A percentile compares a stretch with the other conserved stretches of the same genome.
phyloP scores from a whole-genome alignment of 2,113 vertebrate genomes.

The Athene cunicularia region DNA sequence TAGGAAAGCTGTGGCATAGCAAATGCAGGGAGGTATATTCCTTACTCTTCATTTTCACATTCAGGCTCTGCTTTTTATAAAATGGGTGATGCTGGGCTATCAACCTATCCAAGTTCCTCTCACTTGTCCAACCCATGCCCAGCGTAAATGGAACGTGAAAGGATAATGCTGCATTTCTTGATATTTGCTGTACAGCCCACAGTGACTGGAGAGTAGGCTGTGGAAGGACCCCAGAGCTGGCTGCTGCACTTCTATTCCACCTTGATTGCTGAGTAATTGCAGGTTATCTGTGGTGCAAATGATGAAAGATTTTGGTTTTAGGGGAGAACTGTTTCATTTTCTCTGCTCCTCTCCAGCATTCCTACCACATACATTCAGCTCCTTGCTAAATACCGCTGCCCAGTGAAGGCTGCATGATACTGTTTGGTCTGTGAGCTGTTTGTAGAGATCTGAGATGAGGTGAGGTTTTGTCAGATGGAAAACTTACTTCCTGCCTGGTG shows the following conservation, averaged over 20 bases:
- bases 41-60: not conserved
- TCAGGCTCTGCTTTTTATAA: not conserved
- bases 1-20: not conserved
- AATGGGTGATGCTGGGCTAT: not conserved
- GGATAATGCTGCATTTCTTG: not conserved
- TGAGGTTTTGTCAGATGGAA: not conserved
- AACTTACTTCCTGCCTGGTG: not conserved
- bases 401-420: not conserved
- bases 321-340: not conserved
- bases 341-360: not conserved
- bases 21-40: not conserved
- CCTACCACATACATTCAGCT: not conserved
- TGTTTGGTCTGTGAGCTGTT: not conserved
- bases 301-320: not conserved
- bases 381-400: not conserved
- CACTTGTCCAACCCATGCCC: not conserved
- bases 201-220: not conserved
- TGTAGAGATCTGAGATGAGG: not conserved
- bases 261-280: not conserved
- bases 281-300: not conserved
- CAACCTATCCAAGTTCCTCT: not conserved
- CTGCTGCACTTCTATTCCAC: not conserved
- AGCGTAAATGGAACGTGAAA: not conserved
- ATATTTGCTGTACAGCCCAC: not conserved
- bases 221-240: not conserved